Evolutionary conservation across 2,888 invertebrate genomes (phyloP), one percentile per base, ranked within the genome.

Genomic region (Pogonocherus hispidulus): DNA sequence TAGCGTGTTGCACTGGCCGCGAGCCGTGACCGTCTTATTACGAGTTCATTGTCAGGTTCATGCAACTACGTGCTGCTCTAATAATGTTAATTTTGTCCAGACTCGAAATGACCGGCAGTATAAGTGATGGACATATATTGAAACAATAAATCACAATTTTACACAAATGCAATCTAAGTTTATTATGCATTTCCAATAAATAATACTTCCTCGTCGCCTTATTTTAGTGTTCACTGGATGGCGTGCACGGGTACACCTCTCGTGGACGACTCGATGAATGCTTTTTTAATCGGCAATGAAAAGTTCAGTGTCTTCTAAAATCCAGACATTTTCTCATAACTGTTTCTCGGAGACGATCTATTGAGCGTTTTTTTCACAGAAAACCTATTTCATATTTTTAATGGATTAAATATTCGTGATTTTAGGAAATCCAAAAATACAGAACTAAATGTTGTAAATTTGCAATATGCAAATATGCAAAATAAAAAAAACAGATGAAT

Each of bases 21-120:
- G 14, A 37, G 18, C 55, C 55, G 55, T 55, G 55, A 55, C 37
- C 55, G 55, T 55, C 37, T 37, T 55, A 52, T 41, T 52, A 22
- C 22, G 37, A 55, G 55, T 55, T 55, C 55, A 55, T 37, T 55
- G 55, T 55, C 55, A 55, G 55, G 37, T 55, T 55, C 37, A 55
- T 55, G 35, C 35, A 22, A 14, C 51, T 51, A 52, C 32, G 32
- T 52, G 52, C 52, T 52, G 52, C 52, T 32, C 52, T 52, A 52
- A 52, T 52, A 52, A 52, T 32, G 32, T 19, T 52, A 32, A 52
- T 52, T 32, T 27, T 32, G 23, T 32, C 23, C 32, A 6, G 32
- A 8, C 52, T 14, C 52, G 20, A 37, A 37, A n/a, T 55, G 5
- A 55, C 35, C 37, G 18, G 37, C 20, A n/a, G 18, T 55, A 19